Percentiles rank a stretch among this genome's conserved stretches.
phyloP scores from a whole-genome alignment of 1,140 invertebrate species.

The Platyscapa corneri region DNA sequence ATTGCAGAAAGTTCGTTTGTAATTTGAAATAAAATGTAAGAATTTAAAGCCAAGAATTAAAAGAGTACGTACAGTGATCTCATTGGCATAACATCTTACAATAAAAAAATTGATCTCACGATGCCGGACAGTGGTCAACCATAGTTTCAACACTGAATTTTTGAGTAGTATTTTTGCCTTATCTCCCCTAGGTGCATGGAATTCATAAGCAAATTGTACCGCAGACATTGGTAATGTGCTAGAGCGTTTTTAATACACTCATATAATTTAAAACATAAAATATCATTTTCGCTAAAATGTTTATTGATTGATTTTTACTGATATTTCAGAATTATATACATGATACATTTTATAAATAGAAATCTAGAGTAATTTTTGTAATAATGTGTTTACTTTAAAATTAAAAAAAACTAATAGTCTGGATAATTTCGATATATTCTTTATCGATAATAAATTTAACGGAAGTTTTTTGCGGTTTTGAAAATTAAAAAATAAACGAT shows the following conservation, averaged over 20 bases:
- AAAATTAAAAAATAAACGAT: too few relatives aligned
- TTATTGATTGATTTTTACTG: neutral
- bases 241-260: neutral
- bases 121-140: neutral
- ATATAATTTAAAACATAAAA: neutral
- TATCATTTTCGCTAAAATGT: neutral
- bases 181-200: neutral
- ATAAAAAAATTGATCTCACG: slow-evolving; percentile 9
- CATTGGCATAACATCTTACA: neutral
- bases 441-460: too few relatives aligned
- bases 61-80: neutral
- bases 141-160: neutral
- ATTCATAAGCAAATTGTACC: neutral
- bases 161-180: neutral
- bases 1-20: neutral
- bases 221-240: neutral
- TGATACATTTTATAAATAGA: too few relatives aligned
- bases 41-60: neutral
- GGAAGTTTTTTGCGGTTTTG: too few relatives aligned
- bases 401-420: too few relatives aligned
- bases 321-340: too few relatives aligned
- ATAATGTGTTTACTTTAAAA: too few relatives aligned
- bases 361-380: too few relatives aligned
- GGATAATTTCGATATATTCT: too few relatives aligned
- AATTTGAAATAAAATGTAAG: slow-evolving; percentile 17